Conservation (phyloP, 2,888 invertebrate species). For the Patella ulyssiponensis region DNA sequence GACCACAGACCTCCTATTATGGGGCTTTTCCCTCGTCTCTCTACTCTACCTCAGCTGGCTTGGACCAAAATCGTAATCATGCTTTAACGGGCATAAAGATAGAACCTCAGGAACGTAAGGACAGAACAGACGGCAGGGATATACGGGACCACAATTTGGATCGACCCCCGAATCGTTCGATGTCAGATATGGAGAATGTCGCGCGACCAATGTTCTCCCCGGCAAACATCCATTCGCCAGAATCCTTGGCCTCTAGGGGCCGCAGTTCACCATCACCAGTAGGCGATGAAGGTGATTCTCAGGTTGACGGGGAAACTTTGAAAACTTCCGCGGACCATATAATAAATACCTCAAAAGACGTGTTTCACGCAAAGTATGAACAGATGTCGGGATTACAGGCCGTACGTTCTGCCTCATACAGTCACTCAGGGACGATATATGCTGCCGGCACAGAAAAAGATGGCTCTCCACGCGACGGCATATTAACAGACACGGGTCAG, state of each 20-base stretch:
- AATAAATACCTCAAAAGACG: neutral
- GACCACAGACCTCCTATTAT: slow-evolving; percentile 26
- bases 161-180: slow-evolving; percentile 21
- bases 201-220: slow-evolving; percentile 22
- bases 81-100: slow-evolving; percentile 41
- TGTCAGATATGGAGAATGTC: neutral
- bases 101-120: slow-evolving; percentile 47
- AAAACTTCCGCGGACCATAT: neutral
- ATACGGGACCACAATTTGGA: slow-evolving; percentile 23
- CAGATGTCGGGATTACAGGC: neutral
- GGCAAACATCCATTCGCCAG: slow-evolving; percentile 20
- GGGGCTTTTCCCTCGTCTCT: slow-evolving; percentile 17
- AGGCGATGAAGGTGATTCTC: slow-evolving; percentile 18
- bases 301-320: neutral
- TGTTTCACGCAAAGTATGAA: slow-evolving; percentile 1
- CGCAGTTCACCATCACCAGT: neutral
- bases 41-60: slow-evolving; percentile 27
- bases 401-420: neutral
- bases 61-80: slow-evolving; percentile 36
- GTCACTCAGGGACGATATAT: slow-evolving; percentile 1
- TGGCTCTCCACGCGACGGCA: slow-evolving; percentile 6
- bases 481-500: neutral
- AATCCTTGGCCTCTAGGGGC: slow-evolving; percentile 21
- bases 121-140: slow-evolving; percentile 16
- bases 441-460: slow-evolving; percentile 16